Evolutionary conservation across 2,113 vertebrate species (phyloP), one percentile per base, ranked within the genome.

Genomic region (Mormyrus lacerda): DNA sequence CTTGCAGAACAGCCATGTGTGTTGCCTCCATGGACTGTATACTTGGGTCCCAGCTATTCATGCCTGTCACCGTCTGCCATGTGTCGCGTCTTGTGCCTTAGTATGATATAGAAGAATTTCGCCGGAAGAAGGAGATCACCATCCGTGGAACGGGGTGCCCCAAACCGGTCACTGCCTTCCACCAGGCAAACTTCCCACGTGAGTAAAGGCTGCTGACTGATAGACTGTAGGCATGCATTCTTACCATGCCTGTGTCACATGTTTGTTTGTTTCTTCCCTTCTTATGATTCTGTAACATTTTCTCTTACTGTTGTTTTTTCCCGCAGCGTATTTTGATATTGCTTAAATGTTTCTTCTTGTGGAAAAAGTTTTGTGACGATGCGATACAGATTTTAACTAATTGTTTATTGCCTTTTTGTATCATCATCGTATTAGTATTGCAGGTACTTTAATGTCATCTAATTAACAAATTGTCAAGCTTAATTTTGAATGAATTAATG

Each of bases 141-240:
- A 92, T 98, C 89, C 94, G 97, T 92, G 98, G 98, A 13, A 92
- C 97, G 19, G 97, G 96, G 85, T 98, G 97, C 91, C 96, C 97
- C 51, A 99, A 98, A 65, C 96, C 97, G 0, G 95, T 99, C 51
- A 96, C 96, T 61, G 94, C 93, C 47, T 99, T 99, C 93, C 97
- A 97, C 92, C 98, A 99, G 86, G 97, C 98, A 7, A 97, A 97
- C 89, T 99, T 99, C 93, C 98, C 98, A 0, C 97, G 98, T 99
- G 89, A 97, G 98, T 97, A 88, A 19, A 79, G 89, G 91, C 24
- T 13, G 31, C 50, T 3, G 48, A 31, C 48, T 87, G 27, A 7
- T 8, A 17, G 27, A 2, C 44, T 85, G 17, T 53, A 58, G 31
- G 50, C n/a, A 86, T 50, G 48, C 10, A 19, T 51, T 11, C 47